Conservation (phyloP, 2,888 invertebrate genomes). For the Lasioglossum morio region DNA sequence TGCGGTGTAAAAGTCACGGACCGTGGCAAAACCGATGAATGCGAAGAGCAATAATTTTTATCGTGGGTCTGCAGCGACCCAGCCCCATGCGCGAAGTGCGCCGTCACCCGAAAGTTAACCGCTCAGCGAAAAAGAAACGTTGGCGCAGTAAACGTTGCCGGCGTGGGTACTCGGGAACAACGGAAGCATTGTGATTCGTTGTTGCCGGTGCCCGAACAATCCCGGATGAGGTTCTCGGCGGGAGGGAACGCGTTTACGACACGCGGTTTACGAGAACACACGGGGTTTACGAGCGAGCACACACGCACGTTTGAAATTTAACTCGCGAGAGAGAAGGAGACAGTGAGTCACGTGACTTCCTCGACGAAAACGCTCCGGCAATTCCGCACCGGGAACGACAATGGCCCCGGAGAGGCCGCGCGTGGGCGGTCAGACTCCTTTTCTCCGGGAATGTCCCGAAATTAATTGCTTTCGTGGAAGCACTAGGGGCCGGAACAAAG, state of each 20-base stretch:
- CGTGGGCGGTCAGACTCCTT: slow-evolving; percentile 3
- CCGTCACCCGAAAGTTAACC: neutral
- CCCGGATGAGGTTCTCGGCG: slow-evolving; percentile 18
- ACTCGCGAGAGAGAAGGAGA: neutral
- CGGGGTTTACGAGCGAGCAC: slow-evolving; percentile 32
- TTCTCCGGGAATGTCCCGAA: slow-evolving; percentile 46
- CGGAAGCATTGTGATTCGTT: slow-evolving; percentile 30
- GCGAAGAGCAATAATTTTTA: neutral
- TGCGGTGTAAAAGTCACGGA: neutral
- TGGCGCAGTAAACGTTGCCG: neutral
- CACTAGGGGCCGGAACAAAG: slow-evolving; percentile 67
- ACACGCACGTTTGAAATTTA: slow-evolving; percentile 39
- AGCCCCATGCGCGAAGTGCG: neutral
- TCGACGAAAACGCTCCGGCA: neutral
- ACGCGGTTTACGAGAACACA: slow-evolving; percentile 31
- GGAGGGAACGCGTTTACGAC: slow-evolving; percentile 42
- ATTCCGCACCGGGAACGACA: slow-evolving; percentile 1
- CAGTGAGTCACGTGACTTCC: slow-evolving; percentile 1
- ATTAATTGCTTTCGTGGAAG: slow-evolving; percentile 69
- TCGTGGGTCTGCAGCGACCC: neutral
- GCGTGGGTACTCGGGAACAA: slow-evolving; percentile 4
- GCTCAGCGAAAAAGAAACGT: neutral
- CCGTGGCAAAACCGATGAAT: neutral
- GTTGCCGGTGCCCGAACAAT: neutral
- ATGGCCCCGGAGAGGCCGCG: neutral